Conservation (phyloP, 2,888 invertebrate genomes). For the Galerucella pusilla region DNA sequence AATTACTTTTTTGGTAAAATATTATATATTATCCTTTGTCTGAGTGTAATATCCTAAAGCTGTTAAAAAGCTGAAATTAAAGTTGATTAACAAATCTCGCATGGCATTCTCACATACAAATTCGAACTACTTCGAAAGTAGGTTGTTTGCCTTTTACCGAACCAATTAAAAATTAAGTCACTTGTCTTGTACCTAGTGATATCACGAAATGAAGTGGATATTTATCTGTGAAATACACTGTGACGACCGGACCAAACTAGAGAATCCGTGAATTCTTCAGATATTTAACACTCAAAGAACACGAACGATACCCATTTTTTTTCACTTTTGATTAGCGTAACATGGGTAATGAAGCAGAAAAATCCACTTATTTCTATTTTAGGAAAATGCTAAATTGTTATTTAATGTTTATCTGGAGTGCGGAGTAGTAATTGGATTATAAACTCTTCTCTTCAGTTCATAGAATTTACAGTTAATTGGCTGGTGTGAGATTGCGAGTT, state of each 20-base stretch:
- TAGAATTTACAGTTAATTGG: constrained; percentile 3
- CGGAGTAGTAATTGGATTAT: constrained; percentile 3
- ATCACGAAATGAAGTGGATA: constrained; percentile 4
- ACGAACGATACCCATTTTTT: background rate
- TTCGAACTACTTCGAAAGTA: constrained; percentile 31
- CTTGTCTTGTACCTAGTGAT: constrained; percentile 32
- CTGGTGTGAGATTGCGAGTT: background rate
- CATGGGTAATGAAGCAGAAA: background rate
- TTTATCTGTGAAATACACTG: constrained; percentile 19
- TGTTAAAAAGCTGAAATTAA: no score
- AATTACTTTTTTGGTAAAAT: no score
- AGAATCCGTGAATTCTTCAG: constrained; percentile 6
- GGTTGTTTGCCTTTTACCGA: constrained; percentile 36
- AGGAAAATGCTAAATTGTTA: constrained; percentile 2
- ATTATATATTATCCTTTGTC: no score
- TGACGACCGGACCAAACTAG: background rate
- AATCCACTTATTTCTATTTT: constrained; percentile 1
- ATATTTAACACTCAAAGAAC: constrained; percentile 15
- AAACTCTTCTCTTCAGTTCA: background rate
- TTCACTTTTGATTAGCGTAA: constrained; percentile 3
- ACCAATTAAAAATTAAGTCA: constrained; percentile 39
- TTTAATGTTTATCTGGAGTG: background rate
- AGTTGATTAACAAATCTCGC: no score
- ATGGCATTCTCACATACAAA: constrained; percentile 26
- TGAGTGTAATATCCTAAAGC: no score